Evolutionary conservation across 2,888 invertebrate species (phyloP), one percentile per base, ranked within the genome.

Genomic region (Xylota segnis): DNA sequence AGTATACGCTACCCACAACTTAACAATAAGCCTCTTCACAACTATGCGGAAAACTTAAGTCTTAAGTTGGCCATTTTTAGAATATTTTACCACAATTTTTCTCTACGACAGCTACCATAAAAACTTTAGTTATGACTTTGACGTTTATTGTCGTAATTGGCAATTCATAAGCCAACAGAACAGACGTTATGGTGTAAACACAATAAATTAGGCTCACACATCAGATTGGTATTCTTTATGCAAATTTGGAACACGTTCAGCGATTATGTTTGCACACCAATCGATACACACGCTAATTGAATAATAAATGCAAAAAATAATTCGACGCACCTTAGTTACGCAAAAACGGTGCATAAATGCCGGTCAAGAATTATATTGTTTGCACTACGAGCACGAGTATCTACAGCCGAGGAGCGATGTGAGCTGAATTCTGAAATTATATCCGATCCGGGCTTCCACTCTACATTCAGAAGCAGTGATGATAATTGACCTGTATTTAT

Each of bases 301-400:
- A 84, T 84, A 79, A 84, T 70, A 79, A 83, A 61, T 3, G 5
- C 50, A 40, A 37, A 47, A n/a, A 23, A 77, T 68, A 61, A 56
- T 54, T 66, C 56, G 68, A 83, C 78, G 83, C 79, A 84, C 74
- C 79, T 84, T 75, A 32, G 43, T 74, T 79, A 70, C 37, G 70
- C 63, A 47, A 70, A 68, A 47, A 50, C 29, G 16, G 45, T 40
- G 47, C 70, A 47, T 14, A 50, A 63, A 70, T 70, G 32, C 72
- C 68, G 72, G 68, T 70, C 47, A 68, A 68, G 27, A 29, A 10
- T n/a, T 54, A 45, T 54, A 45, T 54, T 59, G 43, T 40, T 77
- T 65, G 61, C 37, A 56, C 47, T 16, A 32, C 54, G 58, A 29
- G 23, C 23, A 23, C 23, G 23, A 23, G 16, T 14, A 58, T 56